Conservation (phyloP, 1,140 invertebrate species). For the Stenopsyche tienmushanensis region DNA sequence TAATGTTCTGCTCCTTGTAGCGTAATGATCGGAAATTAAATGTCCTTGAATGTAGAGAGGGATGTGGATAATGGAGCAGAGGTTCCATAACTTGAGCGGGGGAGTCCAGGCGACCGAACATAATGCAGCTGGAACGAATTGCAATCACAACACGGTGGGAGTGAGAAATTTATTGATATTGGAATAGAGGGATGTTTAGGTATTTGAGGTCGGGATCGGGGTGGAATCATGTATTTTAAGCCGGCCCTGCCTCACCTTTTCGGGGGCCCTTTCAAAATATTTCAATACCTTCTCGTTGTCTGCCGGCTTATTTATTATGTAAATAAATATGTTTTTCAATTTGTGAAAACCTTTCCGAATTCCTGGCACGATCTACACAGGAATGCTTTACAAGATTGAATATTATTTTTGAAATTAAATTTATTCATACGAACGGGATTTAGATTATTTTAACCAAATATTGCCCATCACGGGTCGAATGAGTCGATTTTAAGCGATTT, state of each 20-base stretch:
- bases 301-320: too few species aligned
- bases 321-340: too few species aligned
- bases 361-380: too few species aligned
- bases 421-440: too few species aligned
- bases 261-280: slow-evolving; percentile 15
- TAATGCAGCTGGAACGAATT: slow-evolving; percentile 36
- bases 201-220: slow-evolving; percentile 21
- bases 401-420: too few species aligned
- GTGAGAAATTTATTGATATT: slow-evolving; percentile 37
- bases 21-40: slow-evolving; percentile 40
- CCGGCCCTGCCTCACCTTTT: not conserved
- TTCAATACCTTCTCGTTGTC: too few species aligned
- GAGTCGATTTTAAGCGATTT: too few species aligned
- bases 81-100: slow-evolving; percentile 9
- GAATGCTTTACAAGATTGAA: too few species aligned
- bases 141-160: slow-evolving; percentile 27
- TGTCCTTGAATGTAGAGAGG: not conserved
- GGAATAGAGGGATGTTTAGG: slow-evolving; percentile 8
- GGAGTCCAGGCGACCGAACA: slow-evolving; percentile 1
- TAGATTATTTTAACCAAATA: too few species aligned
- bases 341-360: too few species aligned
- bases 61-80: slow-evolving; percentile 16
- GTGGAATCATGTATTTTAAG: slow-evolving; percentile 30
- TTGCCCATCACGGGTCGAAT: too few species aligned
- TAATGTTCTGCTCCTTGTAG: slow-evolving; percentile 21